Conservation (phyloP, 1,140 invertebrate genomes). For the Aphelinus certus region DNA sequence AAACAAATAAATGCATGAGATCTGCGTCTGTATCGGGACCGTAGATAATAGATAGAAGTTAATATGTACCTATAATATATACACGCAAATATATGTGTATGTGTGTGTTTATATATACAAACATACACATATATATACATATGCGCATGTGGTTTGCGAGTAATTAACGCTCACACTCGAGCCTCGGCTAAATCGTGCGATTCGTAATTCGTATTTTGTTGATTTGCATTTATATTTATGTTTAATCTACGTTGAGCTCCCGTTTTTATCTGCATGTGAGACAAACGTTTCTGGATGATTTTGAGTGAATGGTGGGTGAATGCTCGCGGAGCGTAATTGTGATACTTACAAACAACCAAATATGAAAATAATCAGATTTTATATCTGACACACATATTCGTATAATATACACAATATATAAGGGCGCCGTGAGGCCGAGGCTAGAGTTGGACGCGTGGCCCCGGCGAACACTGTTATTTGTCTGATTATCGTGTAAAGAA, state of each 20-base stretch:
- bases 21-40: conserved; percentile 47
- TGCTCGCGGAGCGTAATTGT: neutral
- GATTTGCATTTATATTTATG: conserved; percentile 3
- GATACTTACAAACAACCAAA: conserved; percentile 18
- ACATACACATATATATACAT: conserved; percentile 32
- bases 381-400: neutral
- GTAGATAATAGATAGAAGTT: conserved; percentile 50
- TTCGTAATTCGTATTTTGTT: conserved; percentile 12
- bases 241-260: conserved; percentile 7
- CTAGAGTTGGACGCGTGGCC: conserved; percentile 37
- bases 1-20: conserved; percentile 38
- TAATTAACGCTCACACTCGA: conserved; percentile 7
- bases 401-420: neutral
- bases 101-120: too few species aligned
- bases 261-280: neutral
- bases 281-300: conserved; percentile 5
- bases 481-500: conserved; percentile 61
- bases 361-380: conserved; percentile 8
- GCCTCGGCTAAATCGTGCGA: conserved; percentile 25
- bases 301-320: neutral
- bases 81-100: too few species aligned
- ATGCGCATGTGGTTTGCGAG: conserved; percentile 22
- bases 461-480: conserved; percentile 57
- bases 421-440: conserved; percentile 4
- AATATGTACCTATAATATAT: conserved; percentile 35